Base-by-base conservation (phyloP, 2,113 vertebrate genomes). In the Crotalus helleri region DNA sequence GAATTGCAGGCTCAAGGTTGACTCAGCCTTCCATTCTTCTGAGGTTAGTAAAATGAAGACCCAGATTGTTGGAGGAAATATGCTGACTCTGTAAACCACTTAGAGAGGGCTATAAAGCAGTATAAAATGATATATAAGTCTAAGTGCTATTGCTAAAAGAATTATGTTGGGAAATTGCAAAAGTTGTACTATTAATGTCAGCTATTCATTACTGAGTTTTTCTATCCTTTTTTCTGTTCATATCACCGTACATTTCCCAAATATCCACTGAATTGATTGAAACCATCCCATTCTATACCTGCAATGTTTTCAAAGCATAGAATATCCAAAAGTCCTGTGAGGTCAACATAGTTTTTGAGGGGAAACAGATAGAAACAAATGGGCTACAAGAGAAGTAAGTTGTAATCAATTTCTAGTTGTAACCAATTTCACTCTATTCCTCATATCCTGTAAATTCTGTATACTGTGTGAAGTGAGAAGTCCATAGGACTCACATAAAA, bases 401-500 rank as follows among this genome's bases (percentile, higher is more conserved):
- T 74, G 64, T 33, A 33, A 74, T 15, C 13, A 74, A 17, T 74
- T 69, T 33, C 64, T n/a, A 74, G 4, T 74, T 74, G 5, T 74
- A 74, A 74, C 26, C 61, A n/a, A n/a, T 74, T 33, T 81, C n/a
- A 39, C 69, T 81, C n/a, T 39, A 7, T 93, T 85, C 44, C 91
- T 94, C 94, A 93, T 94, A 24, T 89, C 89, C 91, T 93, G 54
- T 24, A 94, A 81, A 81, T 33, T 81, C 69, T 81, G 6, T n/a
- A 81, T 19, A 81, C 17, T 81, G 19, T 39, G 69, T 81, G 69
- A 74, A 74, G 91, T 55, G 94, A 81, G 33, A 85, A 95, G 89
- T 91, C 33, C 89, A 96, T 91, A 87, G 93, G 95, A 92, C 95
- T 92, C 90, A 88, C 9, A 39, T 51, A 49, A 64, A 23, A 17